Evolutionary conservation across 2,888 invertebrate species (phyloP).

Genomic region (Morinoia aosen): DNA sequence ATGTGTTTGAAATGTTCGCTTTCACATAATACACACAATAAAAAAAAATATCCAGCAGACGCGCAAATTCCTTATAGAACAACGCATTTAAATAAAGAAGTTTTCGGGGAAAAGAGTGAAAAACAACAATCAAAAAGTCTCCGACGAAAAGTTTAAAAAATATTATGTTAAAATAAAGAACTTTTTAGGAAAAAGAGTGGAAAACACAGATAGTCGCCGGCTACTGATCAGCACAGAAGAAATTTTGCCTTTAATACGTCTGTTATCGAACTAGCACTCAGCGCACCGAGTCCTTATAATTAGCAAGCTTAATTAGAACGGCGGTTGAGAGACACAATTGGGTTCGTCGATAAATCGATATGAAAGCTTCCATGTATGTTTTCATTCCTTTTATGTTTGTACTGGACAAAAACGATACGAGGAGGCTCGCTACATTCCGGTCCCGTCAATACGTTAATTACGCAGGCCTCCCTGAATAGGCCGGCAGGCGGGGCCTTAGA

Average conservation of each 20-base stretch:
- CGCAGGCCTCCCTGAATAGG: background rate
- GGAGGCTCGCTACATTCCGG: background rate
- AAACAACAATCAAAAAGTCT: no score
- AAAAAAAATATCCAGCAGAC: no score
- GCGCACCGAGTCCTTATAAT: background rate
- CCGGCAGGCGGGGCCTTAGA: background rate
- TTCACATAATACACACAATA: background rate
- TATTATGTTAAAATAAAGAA: background rate
- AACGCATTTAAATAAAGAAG: no score
- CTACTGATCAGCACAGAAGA: background rate
- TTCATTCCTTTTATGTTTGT: background rate
- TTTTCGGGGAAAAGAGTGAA: no score
- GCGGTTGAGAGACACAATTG: background rate
- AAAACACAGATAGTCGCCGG: background rate
- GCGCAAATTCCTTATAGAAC: no score
- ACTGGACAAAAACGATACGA: background rate
- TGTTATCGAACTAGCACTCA: background rate
- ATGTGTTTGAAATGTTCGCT: background rate
- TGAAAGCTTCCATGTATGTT: background rate
- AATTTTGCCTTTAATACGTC: background rate
- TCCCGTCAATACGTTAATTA: background rate
- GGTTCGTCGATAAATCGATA: background rate
- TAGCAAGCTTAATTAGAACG: background rate
- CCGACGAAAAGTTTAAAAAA: background rate
- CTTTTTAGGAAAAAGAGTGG: background rate